Evolutionary conservation across 2,113 vertebrate species (phyloP), one percentile per base, ranked within the genome.

Genomic region (Melospiza georgiana): DNA sequence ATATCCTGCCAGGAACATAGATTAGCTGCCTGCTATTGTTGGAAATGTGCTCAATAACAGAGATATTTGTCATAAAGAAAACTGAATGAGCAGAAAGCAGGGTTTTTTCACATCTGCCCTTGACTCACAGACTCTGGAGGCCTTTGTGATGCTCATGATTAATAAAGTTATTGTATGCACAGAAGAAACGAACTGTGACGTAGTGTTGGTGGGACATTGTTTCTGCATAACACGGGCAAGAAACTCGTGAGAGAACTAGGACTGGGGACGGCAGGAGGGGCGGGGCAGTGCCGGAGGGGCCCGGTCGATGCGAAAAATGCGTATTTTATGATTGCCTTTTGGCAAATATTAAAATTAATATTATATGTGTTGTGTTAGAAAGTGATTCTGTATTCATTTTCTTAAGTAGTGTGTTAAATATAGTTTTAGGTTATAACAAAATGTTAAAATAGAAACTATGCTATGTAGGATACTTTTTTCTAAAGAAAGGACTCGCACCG

Each of bases 241-340:
- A 83, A 61, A 55, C 33, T n/a, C 3, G 6, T 2, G 28, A 33
- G 12, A 10, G 17, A 24, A 3, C 3, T 3, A 1, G 20, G 15
- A 20, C 6, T 1, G 8, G 5, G 31, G 24, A 11, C 30, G 48
- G 14, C 9, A 7, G 22, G n/a, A 7, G 28, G 16, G 21, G 21
- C 11, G 6, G 19, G 31, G 20, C 14, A 13, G 55, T 58, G 49
- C 41, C 5, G 8, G 15, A 10, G 8, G 41, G 23, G 23, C 23
- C 33, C 6, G 4, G 51, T 10, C 21, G 48, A 24, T 24, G 46
- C 22, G 48, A 48, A 48, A 48, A 48, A 48, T 48, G 22, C 48
- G 22, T 48, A 48, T 23, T 48, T 48, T 6, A 48, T 48, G 12
- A 48, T 24, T 8, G 48, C 22, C 48, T 48, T 23, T 48, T 24